Conservation (phyloP, 2,797 vertebrate species). For the Mormyrops boulengeri region DNA sequence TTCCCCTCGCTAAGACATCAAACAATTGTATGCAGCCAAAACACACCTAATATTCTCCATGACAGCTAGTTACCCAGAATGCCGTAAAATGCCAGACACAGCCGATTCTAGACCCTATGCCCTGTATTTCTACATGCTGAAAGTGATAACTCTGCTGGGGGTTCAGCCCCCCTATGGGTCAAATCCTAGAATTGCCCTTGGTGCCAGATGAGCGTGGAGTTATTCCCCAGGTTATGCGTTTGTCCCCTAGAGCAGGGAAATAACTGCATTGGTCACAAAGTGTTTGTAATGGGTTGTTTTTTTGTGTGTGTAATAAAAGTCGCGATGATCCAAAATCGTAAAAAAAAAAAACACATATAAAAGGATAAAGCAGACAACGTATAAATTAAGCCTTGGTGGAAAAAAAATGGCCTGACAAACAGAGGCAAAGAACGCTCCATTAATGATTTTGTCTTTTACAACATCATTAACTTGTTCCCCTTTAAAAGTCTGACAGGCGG, state of each 20-base stretch:
- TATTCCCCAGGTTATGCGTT: slow-evolving; percentile 18
- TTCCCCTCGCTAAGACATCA: slow-evolving; percentile 30
- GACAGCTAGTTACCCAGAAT: slow-evolving; percentile 24
- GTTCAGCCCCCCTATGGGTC: not conserved
- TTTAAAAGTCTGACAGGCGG: slow-evolving; percentile 31
- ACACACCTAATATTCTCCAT: slow-evolving; percentile 34
- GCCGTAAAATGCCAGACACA: not conserved
- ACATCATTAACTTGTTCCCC: slow-evolving; percentile 18
- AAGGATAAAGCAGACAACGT: not conserved
- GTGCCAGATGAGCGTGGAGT: slow-evolving; percentile 19
- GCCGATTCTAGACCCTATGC: not conserved
- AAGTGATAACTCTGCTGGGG: not conserved
- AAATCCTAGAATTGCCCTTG: not conserved
- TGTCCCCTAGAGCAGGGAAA: not conserved
- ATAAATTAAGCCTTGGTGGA: not conserved
- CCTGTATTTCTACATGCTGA: not conserved
- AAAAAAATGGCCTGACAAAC: not conserved
- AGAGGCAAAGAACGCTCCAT: not conserved
- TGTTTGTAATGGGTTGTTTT: not conserved
- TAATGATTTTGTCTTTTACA: slow-evolving; percentile 28
- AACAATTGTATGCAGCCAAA: slow-evolving; percentile 33
- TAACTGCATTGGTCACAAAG: not conserved
- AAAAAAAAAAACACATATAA: not conserved
- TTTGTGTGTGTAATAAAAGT: not conserved
- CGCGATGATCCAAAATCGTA: not conserved